phyloP scores from a whole-genome alignment of 2,113 vertebrate species.

The Egretta garzetta region DNA sequence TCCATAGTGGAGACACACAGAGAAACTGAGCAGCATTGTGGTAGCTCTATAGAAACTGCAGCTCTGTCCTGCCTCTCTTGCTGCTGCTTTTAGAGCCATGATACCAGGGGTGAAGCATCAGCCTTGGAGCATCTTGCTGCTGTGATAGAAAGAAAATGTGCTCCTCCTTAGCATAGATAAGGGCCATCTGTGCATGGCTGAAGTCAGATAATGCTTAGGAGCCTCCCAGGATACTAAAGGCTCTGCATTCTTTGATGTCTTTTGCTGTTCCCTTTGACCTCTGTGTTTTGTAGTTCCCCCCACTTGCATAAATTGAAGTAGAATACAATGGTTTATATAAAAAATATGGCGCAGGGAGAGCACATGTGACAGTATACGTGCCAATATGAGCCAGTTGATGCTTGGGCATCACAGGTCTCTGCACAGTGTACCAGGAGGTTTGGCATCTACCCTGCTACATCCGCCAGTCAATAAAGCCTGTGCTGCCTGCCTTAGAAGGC shows the following conservation, averaged over 20 bases:
- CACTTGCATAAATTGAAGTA: not conserved
- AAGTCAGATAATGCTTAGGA: not conserved
- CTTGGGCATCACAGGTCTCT: not conserved
- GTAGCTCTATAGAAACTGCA: not conserved
- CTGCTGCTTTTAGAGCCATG: not conserved
- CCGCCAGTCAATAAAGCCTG: not conserved
- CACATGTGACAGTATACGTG: not conserved
- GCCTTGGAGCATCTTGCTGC: not conserved
- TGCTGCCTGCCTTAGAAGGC: not conserved
- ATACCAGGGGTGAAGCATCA: not conserved
- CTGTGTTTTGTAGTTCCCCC: not conserved
- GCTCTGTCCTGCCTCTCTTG: not conserved
- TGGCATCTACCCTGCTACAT: not conserved
- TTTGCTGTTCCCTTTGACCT: not conserved
- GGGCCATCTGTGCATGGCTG: not conserved
- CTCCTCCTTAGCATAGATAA: not conserved
- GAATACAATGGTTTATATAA: not conserved
- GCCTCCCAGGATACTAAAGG: not conserved
- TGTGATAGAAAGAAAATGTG: not conserved
- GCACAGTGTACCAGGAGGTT: not conserved
- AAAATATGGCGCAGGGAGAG: not conserved
- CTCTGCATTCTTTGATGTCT: not conserved
- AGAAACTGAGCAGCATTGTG: not conserved
- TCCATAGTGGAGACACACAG: not conserved
- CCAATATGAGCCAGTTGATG: not conserved